These are phyloP conservation scores for Sturnus vulgaris DNA, from an alignment of 2,113 vertebrate species.

Conservation along the genomic window DNA sequence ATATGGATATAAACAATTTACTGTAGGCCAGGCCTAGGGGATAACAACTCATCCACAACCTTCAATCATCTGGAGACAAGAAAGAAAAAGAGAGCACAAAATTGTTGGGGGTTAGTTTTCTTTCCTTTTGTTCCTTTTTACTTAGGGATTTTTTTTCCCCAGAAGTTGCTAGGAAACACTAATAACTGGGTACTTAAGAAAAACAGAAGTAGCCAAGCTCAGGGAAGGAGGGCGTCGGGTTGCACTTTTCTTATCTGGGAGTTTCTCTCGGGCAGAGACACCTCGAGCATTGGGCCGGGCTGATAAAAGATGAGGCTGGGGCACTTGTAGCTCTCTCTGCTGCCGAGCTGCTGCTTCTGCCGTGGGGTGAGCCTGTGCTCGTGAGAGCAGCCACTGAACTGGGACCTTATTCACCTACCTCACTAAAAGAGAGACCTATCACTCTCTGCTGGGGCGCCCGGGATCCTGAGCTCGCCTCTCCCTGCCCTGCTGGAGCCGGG, in stretches of 20 bases:
- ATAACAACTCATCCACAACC: neutral
- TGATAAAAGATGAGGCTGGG: too few relatives aligned
- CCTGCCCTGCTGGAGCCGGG: too few relatives aligned
- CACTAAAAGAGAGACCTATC: too few relatives aligned
- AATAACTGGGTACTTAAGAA: neutral
- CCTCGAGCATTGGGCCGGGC: rapidly evolving
- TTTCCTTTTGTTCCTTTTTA: neutral
- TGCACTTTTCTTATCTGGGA: neutral
- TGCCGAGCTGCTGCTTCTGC: too few relatives aligned
- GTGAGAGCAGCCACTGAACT: neutral
- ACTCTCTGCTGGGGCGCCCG: neutral
- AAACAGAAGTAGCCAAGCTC: neutral
- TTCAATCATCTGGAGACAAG: neutral
- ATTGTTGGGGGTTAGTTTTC: too few relatives aligned
- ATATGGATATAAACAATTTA: neutral
- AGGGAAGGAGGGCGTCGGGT: too few relatives aligned
- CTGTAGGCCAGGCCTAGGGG: neutral
- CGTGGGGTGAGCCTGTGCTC: too few relatives aligned
- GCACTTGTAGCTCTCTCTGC: neutral
- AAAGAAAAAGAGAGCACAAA: neutral
- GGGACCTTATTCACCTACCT: neutral
- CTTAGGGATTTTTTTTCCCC: neutral
- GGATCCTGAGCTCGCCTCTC: neutral
- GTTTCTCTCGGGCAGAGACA: neutral
- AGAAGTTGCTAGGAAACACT: neutral